Conservation (phyloP, 2,797 vertebrate species). For the Acanthornis magna region DNA sequence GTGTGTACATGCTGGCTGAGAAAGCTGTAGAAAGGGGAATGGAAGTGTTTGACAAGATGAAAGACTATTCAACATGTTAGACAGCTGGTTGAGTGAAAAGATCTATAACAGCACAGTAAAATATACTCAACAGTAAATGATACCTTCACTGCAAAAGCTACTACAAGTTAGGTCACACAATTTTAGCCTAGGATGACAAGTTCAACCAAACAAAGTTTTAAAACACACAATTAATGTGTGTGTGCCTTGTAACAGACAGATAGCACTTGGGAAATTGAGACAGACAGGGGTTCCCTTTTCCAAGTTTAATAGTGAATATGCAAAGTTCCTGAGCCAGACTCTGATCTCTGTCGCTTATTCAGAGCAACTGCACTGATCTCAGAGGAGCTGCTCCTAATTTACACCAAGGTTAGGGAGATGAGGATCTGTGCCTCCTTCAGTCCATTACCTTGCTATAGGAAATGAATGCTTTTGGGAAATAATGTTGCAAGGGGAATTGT, state of each 20-base stretch:
- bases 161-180: conserved; percentile 65
- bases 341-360: background rate
- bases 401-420: background rate
- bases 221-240: conserved; percentile 36
- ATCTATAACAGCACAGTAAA: conserved; percentile 72
- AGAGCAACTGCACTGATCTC: background rate
- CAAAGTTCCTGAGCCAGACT: conserved; percentile 30
- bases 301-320: conserved; percentile 56
- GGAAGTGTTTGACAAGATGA: conserved; percentile 82
- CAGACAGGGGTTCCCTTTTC: conserved; percentile 59
- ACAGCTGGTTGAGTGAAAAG: conserved; percentile 84
- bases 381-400: background rate
- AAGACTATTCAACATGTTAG: conserved; percentile 80
- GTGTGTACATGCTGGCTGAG: conserved; percentile 79
- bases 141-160: conserved; percentile 65
- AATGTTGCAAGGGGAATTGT: background rate
- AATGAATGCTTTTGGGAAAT: background rate
- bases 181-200: conserved; percentile 77
- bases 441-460: background rate
- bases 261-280: conserved; percentile 31
- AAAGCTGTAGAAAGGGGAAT: conserved; percentile 81
- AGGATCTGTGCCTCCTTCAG: conserved; percentile 13
- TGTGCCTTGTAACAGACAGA: conserved; percentile 4
- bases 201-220: conserved; percentile 70
- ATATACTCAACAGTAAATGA: conserved; percentile 73